phyloP scores from a whole-genome alignment of 2,113 vertebrate genomes.

The Typhlomys cinereus region DNA sequence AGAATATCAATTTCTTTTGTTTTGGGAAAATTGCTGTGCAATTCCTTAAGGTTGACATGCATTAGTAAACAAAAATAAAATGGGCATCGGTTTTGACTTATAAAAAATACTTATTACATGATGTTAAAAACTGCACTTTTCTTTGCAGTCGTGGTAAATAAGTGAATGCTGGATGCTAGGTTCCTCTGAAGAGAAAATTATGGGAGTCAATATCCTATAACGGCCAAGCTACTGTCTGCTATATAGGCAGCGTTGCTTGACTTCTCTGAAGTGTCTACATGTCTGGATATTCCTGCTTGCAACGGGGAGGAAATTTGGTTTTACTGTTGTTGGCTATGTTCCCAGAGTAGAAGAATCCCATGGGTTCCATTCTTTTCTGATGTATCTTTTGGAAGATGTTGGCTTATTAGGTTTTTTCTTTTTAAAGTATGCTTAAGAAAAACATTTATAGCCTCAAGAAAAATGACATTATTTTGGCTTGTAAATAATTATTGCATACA shows the following conservation, averaged over 20 bases:
- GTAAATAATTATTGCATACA: constrained; percentile 43
- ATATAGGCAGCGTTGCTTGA: background rate
- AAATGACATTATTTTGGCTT: constrained; percentile 37
- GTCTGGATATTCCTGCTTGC: background rate
- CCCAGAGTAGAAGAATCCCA: background rate
- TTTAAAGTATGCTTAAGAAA: constrained; percentile 17
- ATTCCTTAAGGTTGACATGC: constrained; percentile 55
- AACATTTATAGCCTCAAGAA: constrained; percentile 48
- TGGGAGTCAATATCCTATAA: constrained; percentile 26
- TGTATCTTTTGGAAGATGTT: background rate
- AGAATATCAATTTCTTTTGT: constrained; percentile 62
- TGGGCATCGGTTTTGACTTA: constrained; percentile 43
- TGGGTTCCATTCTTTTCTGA: background rate
- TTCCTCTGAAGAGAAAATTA: constrained; percentile 50
- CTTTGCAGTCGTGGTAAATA: constrained; percentile 44
- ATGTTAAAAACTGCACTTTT: constrained; percentile 58
- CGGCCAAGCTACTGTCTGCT: background rate
- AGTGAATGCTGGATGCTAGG: constrained; percentile 40
- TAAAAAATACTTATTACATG: constrained; percentile 18
- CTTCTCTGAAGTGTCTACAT: background rate
- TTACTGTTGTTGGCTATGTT: background rate
- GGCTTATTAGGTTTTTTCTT: background rate
- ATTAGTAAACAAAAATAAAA: constrained; percentile 65
- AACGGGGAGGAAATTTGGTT: background rate
- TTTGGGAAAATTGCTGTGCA: constrained; percentile 52